Evolutionary conservation across 2,113 vertebrate genomes (phyloP), one percentile per base, ranked within the genome.

Genomic region (Zosterops pallidus): DNA sequence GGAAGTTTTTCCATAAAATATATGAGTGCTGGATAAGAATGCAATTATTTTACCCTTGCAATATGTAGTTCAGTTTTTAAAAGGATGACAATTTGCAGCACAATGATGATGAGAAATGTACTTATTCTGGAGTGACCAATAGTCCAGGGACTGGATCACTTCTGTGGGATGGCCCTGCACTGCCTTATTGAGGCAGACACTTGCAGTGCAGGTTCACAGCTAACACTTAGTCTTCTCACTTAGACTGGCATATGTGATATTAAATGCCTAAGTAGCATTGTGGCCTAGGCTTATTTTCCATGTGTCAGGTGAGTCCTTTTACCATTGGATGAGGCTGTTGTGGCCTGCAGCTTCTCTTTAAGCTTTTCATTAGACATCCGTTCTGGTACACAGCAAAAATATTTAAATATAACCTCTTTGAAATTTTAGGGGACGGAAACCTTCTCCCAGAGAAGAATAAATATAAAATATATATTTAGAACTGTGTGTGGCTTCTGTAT

Each of bases 211-310:
- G 83, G 35, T 60, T 83, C 79, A 65, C 53, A 93, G 83, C 67
- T 95, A 39, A 80, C 77, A 86, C 22, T 95, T 46, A 42, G 60
- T 71, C 29, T 67, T 80, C 70, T 63, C 47, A 70, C 69, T 82
- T 69, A 72, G 59, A 14, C n/a, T 60, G 41, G 67, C 46, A 77
- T 17, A 31, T n/a, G 64, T 41, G 62, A 26, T 50, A 49, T 83
- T 86, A 86, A 49, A 35, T 1, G 6, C 26, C 69, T 89, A 64
- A 80, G 19, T 68, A 67, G 47, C 64, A 62, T 10, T 89, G 83
- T 91, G 93, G 77, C 69, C 69, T 81, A 11, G 33, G 33, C 72
- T 91, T 92, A 49, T 95, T 96, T 89, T 94, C 80, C 64, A 19
- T 33, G 33, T 89, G 83, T 59, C 89, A 83, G 12, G 33, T 67